These are phyloP conservation scores for Scolopax rusticola DNA, from an alignment of 2,797 vertebrate species.

Conservation along the genomic window DNA sequence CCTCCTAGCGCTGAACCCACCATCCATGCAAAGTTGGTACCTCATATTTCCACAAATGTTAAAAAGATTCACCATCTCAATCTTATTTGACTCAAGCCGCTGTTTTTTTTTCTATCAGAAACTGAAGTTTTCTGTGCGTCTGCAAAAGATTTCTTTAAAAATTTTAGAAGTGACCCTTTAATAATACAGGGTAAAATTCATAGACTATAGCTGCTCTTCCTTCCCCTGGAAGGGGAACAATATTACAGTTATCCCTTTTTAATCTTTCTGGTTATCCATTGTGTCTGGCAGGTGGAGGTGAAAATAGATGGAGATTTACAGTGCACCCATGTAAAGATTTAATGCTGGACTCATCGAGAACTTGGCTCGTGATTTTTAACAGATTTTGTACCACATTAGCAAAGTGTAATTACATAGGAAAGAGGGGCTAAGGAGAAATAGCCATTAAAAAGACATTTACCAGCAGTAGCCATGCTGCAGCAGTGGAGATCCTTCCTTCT, in stretches of 20 bases:
- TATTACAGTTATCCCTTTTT: background rate
- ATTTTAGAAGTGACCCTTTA: background rate
- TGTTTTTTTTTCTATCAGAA: background rate
- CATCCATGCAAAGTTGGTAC: background rate
- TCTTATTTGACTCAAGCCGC: background rate
- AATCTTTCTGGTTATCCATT: background rate
- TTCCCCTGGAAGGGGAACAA: background rate
- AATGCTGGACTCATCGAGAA: background rate
- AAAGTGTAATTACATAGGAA: background rate
- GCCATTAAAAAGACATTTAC: background rate
- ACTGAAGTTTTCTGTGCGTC: background rate
- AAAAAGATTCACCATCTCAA: background rate
- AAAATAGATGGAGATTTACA: background rate
- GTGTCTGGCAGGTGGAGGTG: background rate
- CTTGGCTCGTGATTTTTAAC: background rate
- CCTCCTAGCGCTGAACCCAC: background rate
- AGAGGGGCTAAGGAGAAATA: background rate
- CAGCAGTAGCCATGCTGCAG: background rate
- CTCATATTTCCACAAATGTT: background rate
- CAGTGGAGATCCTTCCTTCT: background rate
- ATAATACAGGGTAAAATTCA: background rate
- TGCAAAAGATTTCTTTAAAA: background rate
- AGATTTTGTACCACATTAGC: background rate
- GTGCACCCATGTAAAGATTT: background rate
- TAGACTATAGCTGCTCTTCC: background rate